Conservation (phyloP, 1,140 invertebrate species). For the Macrosteles quadrilineatus region DNA sequence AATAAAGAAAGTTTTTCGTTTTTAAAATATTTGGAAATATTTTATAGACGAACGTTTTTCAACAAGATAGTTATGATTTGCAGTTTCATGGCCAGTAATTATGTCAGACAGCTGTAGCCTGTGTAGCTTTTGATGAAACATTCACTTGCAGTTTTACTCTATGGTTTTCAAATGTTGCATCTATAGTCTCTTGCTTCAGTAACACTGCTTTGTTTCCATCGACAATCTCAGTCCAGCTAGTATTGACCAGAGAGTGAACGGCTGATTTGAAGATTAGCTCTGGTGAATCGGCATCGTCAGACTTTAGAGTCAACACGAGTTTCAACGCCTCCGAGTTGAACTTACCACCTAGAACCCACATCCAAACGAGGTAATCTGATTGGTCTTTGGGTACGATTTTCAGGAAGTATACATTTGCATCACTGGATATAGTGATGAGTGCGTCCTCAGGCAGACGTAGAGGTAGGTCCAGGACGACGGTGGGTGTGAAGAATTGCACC, state of each 20-base stretch:
- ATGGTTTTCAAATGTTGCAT: slow-evolving; percentile 1
- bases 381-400: slow-evolving; percentile 19
- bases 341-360: slow-evolving; percentile 27
- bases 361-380: slow-evolving; percentile 13
- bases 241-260: slow-evolving; percentile 15
- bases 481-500: slow-evolving; percentile 29
- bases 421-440: slow-evolving; percentile 14
- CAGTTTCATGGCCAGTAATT: neutral
- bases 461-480: slow-evolving; percentile 13
- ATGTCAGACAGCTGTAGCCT: neutral
- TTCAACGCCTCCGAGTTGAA: slow-evolving; percentile 18
- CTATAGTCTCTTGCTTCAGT: neutral
- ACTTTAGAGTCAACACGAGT: slow-evolving; percentile 21
- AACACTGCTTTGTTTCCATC: slow-evolving; percentile 9
- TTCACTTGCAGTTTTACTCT: slow-evolving; percentile 19
- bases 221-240: slow-evolving; percentile 15
- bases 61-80: too few species aligned
- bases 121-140: slow-evolving; percentile 1
- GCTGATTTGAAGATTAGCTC: slow-evolving; percentile 26
- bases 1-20: too few species aligned
- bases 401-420: slow-evolving; percentile 24
- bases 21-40: too few species aligned
- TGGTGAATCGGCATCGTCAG: slow-evolving; percentile 15
- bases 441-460: neutral
- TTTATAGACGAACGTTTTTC: too few species aligned